Conservation (phyloP, 1,140 invertebrate species). For the Platorchestia sp. region DNA sequence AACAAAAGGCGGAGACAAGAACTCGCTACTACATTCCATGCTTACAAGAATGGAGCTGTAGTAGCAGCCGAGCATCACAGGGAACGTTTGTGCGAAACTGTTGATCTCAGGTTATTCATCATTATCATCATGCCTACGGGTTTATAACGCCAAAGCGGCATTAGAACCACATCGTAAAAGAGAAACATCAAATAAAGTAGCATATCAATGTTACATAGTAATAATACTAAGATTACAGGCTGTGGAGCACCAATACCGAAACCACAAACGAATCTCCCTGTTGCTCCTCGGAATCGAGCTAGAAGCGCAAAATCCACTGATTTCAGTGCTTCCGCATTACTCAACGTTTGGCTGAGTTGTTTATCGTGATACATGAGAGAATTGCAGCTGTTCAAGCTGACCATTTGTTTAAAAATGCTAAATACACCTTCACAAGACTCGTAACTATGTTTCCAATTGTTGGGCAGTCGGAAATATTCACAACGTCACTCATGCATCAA, state of each 20-base stretch:
- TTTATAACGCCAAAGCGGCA: neutral
- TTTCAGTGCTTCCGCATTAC: neutral
- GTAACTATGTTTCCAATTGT: neutral
- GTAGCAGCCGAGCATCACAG: too few species aligned
- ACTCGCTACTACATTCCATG: too few species aligned
- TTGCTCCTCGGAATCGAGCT: neutral
- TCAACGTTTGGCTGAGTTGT: neutral
- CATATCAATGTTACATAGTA: neutral
- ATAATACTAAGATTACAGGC: neutral
- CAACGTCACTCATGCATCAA: neutral
- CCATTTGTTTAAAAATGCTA: neutral
- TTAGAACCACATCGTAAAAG: neutral
- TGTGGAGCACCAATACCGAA: neutral
- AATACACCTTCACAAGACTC: neutral
- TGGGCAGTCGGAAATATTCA: neutral
- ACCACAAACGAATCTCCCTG: too few species aligned
- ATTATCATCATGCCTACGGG: neutral
- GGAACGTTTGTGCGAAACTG: too few species aligned
- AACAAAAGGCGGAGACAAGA: too few species aligned
- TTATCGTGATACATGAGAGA: neutral
- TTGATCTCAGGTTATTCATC: neutral
- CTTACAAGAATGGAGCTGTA: too few species aligned
- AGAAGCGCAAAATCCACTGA: neutral
- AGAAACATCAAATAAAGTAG: neutral
- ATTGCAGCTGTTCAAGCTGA: neutral